Evolutionary conservation across 2,113 vertebrate genomes (phyloP).

Genomic region (Electrona antarctica): DNA sequence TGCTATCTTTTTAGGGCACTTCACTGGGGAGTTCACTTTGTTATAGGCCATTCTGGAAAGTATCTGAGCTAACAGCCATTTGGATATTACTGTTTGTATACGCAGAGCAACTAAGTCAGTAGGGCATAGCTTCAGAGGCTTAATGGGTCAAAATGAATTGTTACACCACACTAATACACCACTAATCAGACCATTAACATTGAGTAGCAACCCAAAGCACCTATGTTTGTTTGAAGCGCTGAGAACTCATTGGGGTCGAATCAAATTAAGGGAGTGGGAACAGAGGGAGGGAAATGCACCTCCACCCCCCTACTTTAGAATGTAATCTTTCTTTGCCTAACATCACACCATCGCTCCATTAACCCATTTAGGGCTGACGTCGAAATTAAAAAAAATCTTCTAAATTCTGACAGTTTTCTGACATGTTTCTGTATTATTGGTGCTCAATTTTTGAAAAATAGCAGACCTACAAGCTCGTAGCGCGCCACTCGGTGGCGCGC

Average conservation of each 20-base stretch:
- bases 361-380: too few relatives aligned
- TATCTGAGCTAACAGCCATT: constrained; percentile 66
- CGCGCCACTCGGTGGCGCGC: too few relatives aligned
- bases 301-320: too few relatives aligned
- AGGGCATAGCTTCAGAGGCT: constrained; percentile 70
- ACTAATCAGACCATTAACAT: constrained; percentile 77
- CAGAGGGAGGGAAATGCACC: too few relatives aligned
- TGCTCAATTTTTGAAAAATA: too few relatives aligned
- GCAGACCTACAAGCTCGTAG: too few relatives aligned
- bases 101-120: constrained; percentile 76
- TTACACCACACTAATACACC: constrained; percentile 54
- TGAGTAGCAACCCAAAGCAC: constrained; percentile 59
- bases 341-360: too few relatives aligned
- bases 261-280: constrained; percentile 44
- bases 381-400: too few relatives aligned
- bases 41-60: constrained; percentile 62
- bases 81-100: constrained; percentile 77
- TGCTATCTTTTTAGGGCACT: constrained; percentile 39
- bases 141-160: constrained; percentile 77
- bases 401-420: too few relatives aligned
- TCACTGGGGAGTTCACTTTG: constrained; percentile 47
- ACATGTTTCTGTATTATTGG: too few relatives aligned
- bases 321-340: too few relatives aligned
- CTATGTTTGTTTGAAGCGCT: constrained; percentile 67
- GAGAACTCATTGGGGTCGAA: constrained; percentile 35